Evolutionary conservation across 2,888 invertebrate species (phyloP).

Genomic region (Caenorhabditis becei): DNA sequence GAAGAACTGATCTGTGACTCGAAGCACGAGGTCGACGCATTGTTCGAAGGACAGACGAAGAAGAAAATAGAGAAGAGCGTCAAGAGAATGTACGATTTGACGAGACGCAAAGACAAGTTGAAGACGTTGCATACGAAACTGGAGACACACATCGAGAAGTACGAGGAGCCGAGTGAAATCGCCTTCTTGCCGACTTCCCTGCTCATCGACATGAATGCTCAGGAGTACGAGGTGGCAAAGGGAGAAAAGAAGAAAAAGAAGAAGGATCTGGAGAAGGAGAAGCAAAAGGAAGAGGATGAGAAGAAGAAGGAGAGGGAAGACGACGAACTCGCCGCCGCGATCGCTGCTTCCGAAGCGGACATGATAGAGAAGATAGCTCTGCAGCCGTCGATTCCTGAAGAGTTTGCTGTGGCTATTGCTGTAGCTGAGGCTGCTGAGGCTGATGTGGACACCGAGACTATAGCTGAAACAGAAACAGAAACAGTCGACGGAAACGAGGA

Average conservation of each 20-base stretch:
- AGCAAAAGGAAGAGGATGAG: constrained; percentile 17
- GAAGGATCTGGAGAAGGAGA: constrained; percentile 7
- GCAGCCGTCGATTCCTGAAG: constrained; percentile 12
- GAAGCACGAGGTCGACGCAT: constrained; percentile 53
- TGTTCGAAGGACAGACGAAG: constrained; percentile 64
- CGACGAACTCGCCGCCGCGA: constrained; percentile 32
- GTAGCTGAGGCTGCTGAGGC: constrained; percentile 4
- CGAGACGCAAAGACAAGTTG: constrained; percentile 61
- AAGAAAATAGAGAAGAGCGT: constrained; percentile 62
- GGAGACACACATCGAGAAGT: constrained; percentile 61
- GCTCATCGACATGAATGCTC: constrained; percentile 68
- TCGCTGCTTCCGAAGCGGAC: constrained; percentile 42
- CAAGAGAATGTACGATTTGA: constrained; percentile 63
- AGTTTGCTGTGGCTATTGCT: background rate
- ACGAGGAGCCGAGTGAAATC: constrained; percentile 63
- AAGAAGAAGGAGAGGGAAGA: constrained; percentile 24
- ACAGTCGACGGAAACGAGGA: background rate
- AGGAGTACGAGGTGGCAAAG: constrained; percentile 68
- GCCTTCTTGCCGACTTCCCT: constrained; percentile 75
- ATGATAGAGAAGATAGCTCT: background rate
- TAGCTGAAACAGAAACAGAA: background rate
- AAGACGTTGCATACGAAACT: constrained; percentile 15
- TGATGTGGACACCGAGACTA: background rate
- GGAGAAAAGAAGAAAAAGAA: constrained; percentile 54
- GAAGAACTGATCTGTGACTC: constrained; percentile 40